phyloP scores from a whole-genome alignment of 2,797 vertebrate genomes.

The Varecia variegata region DNA sequence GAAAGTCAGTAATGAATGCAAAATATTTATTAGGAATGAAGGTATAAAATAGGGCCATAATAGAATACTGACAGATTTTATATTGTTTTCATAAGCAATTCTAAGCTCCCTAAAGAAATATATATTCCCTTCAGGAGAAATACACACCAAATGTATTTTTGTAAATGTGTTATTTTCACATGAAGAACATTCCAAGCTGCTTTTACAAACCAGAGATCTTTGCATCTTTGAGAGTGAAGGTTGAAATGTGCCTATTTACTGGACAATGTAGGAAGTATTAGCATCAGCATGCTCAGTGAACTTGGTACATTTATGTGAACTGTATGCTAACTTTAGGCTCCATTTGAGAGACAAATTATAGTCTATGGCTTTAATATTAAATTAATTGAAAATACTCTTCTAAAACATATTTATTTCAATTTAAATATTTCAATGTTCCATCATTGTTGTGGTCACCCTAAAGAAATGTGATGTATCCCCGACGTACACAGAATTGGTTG shows the following conservation, averaged over 20 bases:
- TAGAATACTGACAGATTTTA: constrained; percentile 70
- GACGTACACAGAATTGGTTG: neutral
- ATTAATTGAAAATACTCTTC: neutral
- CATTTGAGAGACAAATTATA: neutral
- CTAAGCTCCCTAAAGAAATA: constrained; percentile 57
- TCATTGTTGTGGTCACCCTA: neutral
- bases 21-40: constrained; percentile 58
- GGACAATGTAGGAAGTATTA: neutral
- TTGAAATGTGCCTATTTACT: neutral
- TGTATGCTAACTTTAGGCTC: neutral
- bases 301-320: neutral
- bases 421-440: neutral
- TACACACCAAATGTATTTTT: constrained; percentile 49
- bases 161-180: constrained; percentile 67
- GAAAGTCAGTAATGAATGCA: constrained; percentile 65
- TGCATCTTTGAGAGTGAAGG: neutral
- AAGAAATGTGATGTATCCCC: neutral
- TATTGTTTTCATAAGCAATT: constrained; percentile 74
- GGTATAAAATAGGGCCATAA: neutral
- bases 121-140: constrained; percentile 47
- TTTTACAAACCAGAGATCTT: constrained; percentile 32
- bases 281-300: neutral
- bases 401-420: neutral
- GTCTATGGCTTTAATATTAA: neutral
- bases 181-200: constrained; percentile 44